Conservation (phyloP, 2,113 vertebrate genomes). For the Aspiorhynchus laticeps region DNA sequence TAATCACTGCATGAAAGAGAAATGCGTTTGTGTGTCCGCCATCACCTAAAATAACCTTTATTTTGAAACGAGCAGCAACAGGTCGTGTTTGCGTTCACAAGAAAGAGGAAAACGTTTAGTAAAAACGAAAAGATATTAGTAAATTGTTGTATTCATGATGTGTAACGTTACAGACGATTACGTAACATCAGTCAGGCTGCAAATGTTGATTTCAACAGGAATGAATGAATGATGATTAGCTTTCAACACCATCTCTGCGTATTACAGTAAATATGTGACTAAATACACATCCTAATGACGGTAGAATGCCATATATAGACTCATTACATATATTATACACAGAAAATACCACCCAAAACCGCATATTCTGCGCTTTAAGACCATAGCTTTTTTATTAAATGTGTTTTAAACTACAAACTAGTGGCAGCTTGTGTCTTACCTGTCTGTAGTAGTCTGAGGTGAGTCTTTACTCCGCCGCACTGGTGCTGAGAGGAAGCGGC, state of each 20-base stretch:
- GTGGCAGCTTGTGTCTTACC: conserved; percentile 1
- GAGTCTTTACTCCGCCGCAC: conserved; percentile 58
- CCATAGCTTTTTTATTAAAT: neutral
- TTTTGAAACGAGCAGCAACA: neutral
- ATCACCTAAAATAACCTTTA: neutral
- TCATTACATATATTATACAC: neutral
- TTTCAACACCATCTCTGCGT: neutral
- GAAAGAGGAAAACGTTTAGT: too few species aligned
- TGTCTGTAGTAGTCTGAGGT: conserved; percentile 48
- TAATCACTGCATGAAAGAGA: neutral
- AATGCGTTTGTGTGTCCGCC: neutral
- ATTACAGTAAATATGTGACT: neutral
- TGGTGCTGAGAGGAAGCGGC: conserved; percentile 44
- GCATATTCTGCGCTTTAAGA: neutral
- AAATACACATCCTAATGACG: too few species aligned
- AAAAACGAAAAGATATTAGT: too few species aligned
- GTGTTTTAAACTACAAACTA: neutral
- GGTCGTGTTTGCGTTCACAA: neutral
- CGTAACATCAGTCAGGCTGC: neutral
- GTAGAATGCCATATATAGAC: neutral
- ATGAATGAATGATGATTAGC: neutral
- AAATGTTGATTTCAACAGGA: neutral
- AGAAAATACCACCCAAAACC: neutral
- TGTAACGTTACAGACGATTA: neutral
- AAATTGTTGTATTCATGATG: neutral